These are phyloP conservation scores for Parambassis ranga DNA, from an alignment of 2,797 vertebrate species.

Conservation along the genomic window DNA sequence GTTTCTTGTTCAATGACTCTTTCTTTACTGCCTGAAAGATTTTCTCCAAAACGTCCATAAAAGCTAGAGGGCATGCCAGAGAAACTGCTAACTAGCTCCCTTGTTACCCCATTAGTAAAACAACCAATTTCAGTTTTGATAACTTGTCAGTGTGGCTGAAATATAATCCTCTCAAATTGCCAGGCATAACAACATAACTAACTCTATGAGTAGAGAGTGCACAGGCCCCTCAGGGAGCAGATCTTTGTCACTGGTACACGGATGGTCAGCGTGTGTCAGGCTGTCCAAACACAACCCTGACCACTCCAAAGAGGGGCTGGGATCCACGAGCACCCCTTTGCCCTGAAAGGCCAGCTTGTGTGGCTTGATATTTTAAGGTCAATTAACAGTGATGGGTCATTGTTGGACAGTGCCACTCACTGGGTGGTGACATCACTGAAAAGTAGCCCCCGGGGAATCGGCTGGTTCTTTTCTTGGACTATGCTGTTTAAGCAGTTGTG, in stretches of 20 bases:
- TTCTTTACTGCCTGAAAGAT: slow-evolving; percentile 8
- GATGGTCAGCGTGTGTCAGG: slow-evolving; percentile 46
- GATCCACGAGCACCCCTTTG: slow-evolving; percentile 19
- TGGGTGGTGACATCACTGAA: slow-evolving; percentile 64
- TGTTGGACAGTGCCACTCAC: slow-evolving; percentile 57
- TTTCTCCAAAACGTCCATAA: slow-evolving; percentile 20
- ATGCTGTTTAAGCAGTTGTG: slow-evolving; percentile 63
- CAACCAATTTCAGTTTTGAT: slow-evolving; percentile 43
- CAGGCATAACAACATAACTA: neutral
- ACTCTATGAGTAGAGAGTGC: neutral
- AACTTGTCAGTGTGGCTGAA: slow-evolving; percentile 34
- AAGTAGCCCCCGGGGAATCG: slow-evolving; percentile 43
- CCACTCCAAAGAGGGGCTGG: slow-evolving; percentile 57
- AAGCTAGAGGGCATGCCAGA: slow-evolving; percentile 20
- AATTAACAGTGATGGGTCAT: slow-evolving; percentile 72
- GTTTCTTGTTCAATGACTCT: slow-evolving; percentile 10
- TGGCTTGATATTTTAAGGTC: slow-evolving; percentile 78
- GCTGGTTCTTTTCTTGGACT: slow-evolving; percentile 68
- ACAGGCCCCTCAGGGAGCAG: slow-evolving; percentile 13
- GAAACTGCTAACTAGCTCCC: slow-evolving; percentile 38
- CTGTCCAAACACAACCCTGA: slow-evolving; percentile 67
- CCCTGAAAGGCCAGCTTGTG: slow-evolving; percentile 48
- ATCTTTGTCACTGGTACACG: slow-evolving; percentile 21
- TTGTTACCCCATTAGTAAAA: slow-evolving; percentile 49
- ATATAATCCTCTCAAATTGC: slow-evolving; percentile 34